Conservation (phyloP, 2,113 vertebrate species). For the Morone chrysops region DNA sequence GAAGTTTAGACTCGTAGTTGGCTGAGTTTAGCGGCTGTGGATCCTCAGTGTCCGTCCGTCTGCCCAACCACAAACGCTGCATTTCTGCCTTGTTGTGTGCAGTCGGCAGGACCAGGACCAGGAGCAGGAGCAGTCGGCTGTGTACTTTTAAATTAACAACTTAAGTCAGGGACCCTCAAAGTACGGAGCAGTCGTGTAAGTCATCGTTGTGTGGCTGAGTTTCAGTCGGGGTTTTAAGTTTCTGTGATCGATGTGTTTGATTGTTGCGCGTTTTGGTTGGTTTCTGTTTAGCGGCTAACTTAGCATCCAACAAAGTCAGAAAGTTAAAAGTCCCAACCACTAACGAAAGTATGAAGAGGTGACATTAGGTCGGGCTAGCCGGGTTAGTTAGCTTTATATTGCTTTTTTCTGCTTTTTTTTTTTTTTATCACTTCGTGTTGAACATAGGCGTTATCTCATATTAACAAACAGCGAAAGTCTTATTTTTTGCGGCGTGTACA, state of each 20-base stretch:
- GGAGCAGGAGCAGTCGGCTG: conserved; percentile 36
- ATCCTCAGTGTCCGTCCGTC: not conserved
- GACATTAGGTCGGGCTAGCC: not conserved
- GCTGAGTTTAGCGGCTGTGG: not conserved
- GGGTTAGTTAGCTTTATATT: not conserved
- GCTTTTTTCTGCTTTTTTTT: too few relatives aligned
- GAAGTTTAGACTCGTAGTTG: conserved; percentile 37
- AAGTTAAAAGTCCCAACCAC: conserved; percentile 48
- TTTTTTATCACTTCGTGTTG: not conserved
- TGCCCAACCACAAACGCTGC: not conserved
- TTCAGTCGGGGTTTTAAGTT: not conserved
- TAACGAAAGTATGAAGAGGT: conserved; percentile 45
- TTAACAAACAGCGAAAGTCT: not conserved
- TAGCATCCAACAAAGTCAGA: conserved; percentile 61
- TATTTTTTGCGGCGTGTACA: not conserved
- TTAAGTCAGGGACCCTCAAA: conserved; percentile 45
- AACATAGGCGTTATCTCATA: not conserved
- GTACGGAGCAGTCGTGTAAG: not conserved
- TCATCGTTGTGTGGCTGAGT: not conserved
- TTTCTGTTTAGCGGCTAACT: conserved; percentile 63
- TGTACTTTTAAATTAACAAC: conserved; percentile 68
- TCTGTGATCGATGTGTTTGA: not conserved
- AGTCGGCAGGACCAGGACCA: conserved; percentile 54
- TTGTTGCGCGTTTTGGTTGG: not conserved
- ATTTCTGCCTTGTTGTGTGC: conserved; percentile 63